These are phyloP conservation scores for Phaethornis superciliosus DNA, from an alignment of 2,113 vertebrate species.

Conservation along the genomic window DNA sequence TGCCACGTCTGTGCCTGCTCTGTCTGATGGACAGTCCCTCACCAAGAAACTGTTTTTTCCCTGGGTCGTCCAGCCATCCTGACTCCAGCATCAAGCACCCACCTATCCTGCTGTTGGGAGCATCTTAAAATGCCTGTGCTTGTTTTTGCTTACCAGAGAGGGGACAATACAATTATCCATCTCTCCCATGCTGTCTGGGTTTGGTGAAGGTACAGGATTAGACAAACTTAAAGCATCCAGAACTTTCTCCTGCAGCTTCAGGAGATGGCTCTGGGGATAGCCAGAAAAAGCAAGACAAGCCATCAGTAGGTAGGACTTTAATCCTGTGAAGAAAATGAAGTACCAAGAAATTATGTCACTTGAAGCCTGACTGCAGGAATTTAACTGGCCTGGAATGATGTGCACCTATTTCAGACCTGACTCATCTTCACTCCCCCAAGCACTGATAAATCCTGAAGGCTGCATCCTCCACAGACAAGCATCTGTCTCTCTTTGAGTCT, in stretches of 20 bases:
- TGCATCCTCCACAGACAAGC: background rate
- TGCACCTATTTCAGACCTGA: background rate
- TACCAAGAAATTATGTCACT: background rate
- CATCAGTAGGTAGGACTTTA: background rate
- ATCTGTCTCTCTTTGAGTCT: background rate
- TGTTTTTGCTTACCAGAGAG: background rate
- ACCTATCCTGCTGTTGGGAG: rapidly evolving
- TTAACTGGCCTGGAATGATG: background rate
- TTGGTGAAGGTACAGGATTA: background rate
- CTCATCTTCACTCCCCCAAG: background rate
- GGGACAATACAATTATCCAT: background rate
- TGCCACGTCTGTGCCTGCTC: background rate
- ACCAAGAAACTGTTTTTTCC: background rate
- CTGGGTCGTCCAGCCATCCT: background rate
- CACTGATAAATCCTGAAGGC: background rate
- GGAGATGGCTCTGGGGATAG: background rate
- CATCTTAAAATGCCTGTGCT: background rate
- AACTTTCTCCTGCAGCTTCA: background rate
- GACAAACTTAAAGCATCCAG: background rate
- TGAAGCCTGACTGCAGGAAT: background rate
- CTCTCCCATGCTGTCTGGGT: background rate
- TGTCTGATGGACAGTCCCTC: background rate
- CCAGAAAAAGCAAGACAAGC: background rate
- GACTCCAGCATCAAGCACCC: background rate
- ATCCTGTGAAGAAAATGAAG: background rate